Evolutionary conservation across 2,797 vertebrate species (phyloP), one percentile per base, ranked within the genome.

Genomic region (Streptopelia turtur): DNA sequence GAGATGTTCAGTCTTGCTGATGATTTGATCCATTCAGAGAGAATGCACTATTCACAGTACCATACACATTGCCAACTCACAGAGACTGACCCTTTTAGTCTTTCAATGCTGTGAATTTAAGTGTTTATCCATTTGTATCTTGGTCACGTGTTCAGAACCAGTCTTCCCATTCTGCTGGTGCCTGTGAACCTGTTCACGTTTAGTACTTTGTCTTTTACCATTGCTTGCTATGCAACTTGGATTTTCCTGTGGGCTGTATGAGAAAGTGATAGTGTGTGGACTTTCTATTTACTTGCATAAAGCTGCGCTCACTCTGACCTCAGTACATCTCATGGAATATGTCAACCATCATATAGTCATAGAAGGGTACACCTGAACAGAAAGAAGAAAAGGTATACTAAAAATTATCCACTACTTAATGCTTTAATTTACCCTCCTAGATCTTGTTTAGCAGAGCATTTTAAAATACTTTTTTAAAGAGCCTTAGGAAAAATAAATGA

Each of bases 21-120:
- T 93, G 28, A 91, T 91, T 95, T 76, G 57, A 92, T 91, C 56
- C 33, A 13, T 96, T 93, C 83, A 93, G 63, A 56, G 74, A 83
- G 78, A 92, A 75, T 87, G 69, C 28, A 7, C 55, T 91, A 94
- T 74, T 77, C 77, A 87, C 82, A 81, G 63, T 77, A 57, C 25
- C 30, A 69, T 71, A 41, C 53, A 60, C 43, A 57, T 74, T 82
- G 33, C 56, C 47, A 71, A 24, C 75, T 76, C 65, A 79, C 49
- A 75, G 60, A 63, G 31, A 14, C 39, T 59, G 37, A 63, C 83
- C 28, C 16, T 64, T 80, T 50, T 69, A 68, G 87, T 74, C 45
- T 89, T 74, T 56, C 63, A 85, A 1, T 79, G 22, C 56, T 68
- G 16, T 65, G 17, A 89, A 89, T 90, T 86, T 25, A 89, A 85